These are phyloP conservation scores for Poeciliopsis turneri DNA, from an alignment of 2,797 vertebrate species.

Conservation along the genomic window DNA sequence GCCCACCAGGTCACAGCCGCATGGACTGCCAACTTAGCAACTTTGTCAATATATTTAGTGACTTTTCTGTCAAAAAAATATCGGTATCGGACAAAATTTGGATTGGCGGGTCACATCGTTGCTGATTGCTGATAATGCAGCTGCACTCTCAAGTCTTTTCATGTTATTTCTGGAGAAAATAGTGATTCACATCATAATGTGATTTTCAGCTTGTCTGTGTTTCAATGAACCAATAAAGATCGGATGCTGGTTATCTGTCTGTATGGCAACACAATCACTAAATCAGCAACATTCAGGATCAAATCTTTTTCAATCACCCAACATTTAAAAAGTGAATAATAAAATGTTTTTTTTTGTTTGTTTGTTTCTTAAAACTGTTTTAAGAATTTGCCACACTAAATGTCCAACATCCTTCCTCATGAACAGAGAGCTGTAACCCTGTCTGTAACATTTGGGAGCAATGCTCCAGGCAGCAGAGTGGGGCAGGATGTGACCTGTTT, in stretches of 20 bases:
- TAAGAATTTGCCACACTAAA: background rate
- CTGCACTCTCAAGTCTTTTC: background rate
- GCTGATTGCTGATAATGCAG: too few relatives aligned
- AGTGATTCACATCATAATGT: background rate
- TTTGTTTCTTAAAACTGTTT: background rate
- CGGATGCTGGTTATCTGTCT: background rate
- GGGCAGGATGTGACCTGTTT: background rate
- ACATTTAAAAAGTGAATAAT: background rate
- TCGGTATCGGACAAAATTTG: background rate
- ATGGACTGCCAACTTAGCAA: background rate
- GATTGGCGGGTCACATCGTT: background rate
- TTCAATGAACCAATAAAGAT: background rate
- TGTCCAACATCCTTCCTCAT: background rate
- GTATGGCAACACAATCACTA: background rate
- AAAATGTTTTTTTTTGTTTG: background rate
- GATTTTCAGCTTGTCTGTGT: background rate
- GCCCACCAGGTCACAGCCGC: too few relatives aligned
- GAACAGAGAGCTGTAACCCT: background rate
- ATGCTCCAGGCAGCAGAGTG: background rate
- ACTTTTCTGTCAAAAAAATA: background rate
- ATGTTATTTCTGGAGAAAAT: background rate
- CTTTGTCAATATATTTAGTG: background rate
- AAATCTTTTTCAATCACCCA: background rate
- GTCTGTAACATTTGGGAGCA: background rate
- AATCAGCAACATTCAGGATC: background rate